Evolutionary conservation across 2,888 invertebrate genomes (phyloP), one percentile per base, ranked within the genome.

Genomic region (Philopedon plagiatum): DNA sequence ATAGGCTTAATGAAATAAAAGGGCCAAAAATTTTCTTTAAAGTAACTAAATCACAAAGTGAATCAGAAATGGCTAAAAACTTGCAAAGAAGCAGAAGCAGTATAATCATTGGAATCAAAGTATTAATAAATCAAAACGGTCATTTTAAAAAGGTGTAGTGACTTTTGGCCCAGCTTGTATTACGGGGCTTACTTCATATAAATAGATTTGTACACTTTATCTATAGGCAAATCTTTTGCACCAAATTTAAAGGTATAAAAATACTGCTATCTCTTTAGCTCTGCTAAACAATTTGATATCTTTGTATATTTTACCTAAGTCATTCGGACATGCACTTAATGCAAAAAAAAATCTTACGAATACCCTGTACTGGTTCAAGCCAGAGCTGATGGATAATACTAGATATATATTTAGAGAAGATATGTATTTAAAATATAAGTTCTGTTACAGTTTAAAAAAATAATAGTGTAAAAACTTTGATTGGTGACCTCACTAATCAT

Each of bases 311-410:
- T 37, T 37, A 13, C 23, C 39, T 2, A 56, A 11, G n/a, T 32
- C 34, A 19, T 19, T 18, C 13, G 3, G 56, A 15, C 21, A 58
- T 58, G 39, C 34, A 32, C 9, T 19, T 39, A 54, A 54, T 58
- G 26, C 58, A 39, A 58, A 58, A 58, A 39, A 34, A 58, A 3
- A 7, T 60, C 60, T 3, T 58, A 39, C 19, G 15, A 39, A 58
- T 58, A 60, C 60, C 60, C 60, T 60, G 60, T 60, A 41, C 5
- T 44, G 41, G 2, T 60, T 60, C 44, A 23, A 58, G 44, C 5
- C 44, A 60, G 15, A 60, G 41, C 60, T 57, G 13, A 5, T 18
- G 5, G 9, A 54, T 57, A 57, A 37, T 8, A 39, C 39, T 37
- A 8, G 39, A 34, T n/a, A n/a, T n/a, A n/a, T n/a, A 32, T 57